Evolutionary conservation across 2,888 invertebrate species (phyloP), one percentile per base, ranked within the genome.

Genomic region (Drosophila niveifrons): DNA sequence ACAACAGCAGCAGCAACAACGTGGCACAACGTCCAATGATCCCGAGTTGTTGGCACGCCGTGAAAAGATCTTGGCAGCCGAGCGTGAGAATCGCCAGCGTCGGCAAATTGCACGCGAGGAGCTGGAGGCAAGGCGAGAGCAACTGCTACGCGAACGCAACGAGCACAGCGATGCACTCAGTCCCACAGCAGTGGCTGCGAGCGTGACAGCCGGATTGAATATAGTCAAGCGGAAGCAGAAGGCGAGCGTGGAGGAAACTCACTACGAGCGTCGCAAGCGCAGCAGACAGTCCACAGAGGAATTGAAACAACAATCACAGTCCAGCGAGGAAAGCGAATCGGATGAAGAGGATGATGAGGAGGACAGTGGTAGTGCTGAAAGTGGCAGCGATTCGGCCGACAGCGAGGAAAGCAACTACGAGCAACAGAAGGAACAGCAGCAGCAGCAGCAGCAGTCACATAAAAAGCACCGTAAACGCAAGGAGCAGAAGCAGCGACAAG

Each of bases 51-150:
- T 94, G 93, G 92, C 94, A 90, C 93, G 96, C 80, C 94, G 95
- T 82, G 95, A 95, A 73, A 95, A 95, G 87, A 92, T 96, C 50
- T 90, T 96, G 70, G 95, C 95, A 91, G 96, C 96, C 93, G 96
- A 96, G 86, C 93, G 96, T 31, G 92, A 97, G 93, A 96, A 95
- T 94, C 95, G 95, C 2, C 94, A 96, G 79, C 94, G 96, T 59
- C 96, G 96, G 91, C 95, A 96, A 90, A 95, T 95, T 57, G 96
- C 96, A 0, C 93, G 95, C 18, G 94, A 94, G 58, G 96, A 96
- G 90, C 91, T 96, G 13, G 96, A 96, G 91, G 95, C 96, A 0
- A 93, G 97, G 11, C 94, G 96, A 46, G 91, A 91, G 58, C 76
- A 91, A 46, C 66, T 89, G 61, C 48, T 88, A 13, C 81, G 90